These are phyloP conservation scores for Empis livida DNA, from an alignment of 2,888 invertebrate genomes.

Conservation along the genomic window DNA sequence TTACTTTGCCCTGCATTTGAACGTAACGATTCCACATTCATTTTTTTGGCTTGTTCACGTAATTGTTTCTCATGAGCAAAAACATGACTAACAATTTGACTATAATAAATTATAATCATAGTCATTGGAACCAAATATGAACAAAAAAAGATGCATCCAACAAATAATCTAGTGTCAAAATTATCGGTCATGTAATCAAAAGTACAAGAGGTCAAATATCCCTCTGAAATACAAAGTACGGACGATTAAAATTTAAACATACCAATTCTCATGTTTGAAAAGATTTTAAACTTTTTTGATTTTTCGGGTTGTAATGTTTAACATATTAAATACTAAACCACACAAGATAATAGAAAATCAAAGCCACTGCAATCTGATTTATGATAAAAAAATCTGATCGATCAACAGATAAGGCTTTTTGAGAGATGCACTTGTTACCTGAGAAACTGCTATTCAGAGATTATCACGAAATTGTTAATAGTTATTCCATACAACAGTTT, in stretches of 20 bases:
- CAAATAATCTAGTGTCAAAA: slow-evolving; percentile 66
- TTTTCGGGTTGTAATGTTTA: no score
- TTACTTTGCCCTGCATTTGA: slow-evolving; percentile 49
- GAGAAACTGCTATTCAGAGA: no score
- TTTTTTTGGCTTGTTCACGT: slow-evolving; percentile 70
- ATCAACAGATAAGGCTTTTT: no score
- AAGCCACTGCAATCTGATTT: no score
- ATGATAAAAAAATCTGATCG: no score
- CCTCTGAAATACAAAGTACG: slow-evolving; percentile 45
- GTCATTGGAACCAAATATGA: slow-evolving; percentile 65
- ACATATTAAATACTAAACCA: no score
- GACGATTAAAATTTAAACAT: not conserved
- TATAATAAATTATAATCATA: slow-evolving; percentile 70
- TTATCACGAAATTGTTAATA: no score
- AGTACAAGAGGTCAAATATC: slow-evolving; percentile 73
- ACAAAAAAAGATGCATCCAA: slow-evolving; percentile 60
- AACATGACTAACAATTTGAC: slow-evolving; percentile 76
- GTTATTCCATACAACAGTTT: no score
- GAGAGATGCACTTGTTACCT: no score
- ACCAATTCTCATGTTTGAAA: no score
- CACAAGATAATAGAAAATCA: no score
- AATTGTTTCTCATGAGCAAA: slow-evolving; percentile 73
- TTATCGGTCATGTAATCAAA: slow-evolving; percentile 73
- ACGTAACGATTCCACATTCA: slow-evolving; percentile 77
- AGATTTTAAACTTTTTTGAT: no score